Evolutionary conservation across 1,140 invertebrate species (phyloP).

Genomic region (Drosophila pruinosa): DNA sequence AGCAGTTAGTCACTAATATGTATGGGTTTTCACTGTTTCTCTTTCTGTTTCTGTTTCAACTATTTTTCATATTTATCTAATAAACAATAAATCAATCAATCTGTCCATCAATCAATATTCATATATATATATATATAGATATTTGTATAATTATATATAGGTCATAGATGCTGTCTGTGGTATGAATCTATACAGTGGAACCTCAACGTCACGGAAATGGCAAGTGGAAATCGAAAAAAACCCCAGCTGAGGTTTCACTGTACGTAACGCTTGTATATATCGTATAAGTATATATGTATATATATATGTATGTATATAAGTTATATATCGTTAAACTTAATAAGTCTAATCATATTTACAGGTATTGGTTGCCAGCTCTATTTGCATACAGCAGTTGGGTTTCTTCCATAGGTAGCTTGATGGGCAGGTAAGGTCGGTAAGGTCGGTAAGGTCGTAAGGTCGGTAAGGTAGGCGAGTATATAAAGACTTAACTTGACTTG

Average conservation of each 20-base stretch:
- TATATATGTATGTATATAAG: slow-evolving; percentile 29
- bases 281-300: slow-evolving; percentile 31
- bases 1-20: not conserved
- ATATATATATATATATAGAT: slow-evolving; percentile 10
- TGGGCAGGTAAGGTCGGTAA: not conserved
- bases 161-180: slow-evolving; percentile 2
- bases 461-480: not conserved
- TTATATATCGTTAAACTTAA: slow-evolving; percentile 64
- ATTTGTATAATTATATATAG: slow-evolving; percentile 31
- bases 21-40: slow-evolving; percentile 32
- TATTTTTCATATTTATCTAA: slow-evolving; percentile 43
- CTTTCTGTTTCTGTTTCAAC: slow-evolving; percentile 46
- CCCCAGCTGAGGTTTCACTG: slow-evolving; percentile 10
- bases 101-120: not conserved
- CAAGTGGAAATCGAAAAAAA: slow-evolving; percentile 22
- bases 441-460: not conserved
- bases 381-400: not conserved
- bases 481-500: not conserved
- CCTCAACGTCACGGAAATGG: slow-evolving; percentile 18
- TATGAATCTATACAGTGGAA: slow-evolving; percentile 30
- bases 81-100: slow-evolving; percentile 28
- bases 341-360: slow-evolving; percentile 71
- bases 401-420: not conserved
- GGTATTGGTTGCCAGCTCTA: slow-evolving; percentile 28
- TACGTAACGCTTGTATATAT: slow-evolving; percentile 21